Evolutionary conservation across 2,888 invertebrate genomes (phyloP).

Genomic region (Tachina grossa): DNA sequence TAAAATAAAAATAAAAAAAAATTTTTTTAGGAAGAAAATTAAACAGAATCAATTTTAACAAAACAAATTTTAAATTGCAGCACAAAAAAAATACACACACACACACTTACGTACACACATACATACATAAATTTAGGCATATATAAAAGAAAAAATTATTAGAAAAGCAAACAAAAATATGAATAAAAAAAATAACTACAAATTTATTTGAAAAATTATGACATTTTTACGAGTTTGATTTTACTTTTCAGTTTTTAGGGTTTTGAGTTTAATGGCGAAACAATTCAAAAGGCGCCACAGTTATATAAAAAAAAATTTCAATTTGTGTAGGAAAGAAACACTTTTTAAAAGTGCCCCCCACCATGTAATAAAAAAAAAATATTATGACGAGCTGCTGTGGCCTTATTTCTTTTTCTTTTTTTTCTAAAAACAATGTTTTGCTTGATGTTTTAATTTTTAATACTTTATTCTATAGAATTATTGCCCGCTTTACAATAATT

Average conservation of each 20-base stretch:
- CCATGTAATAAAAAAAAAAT: not conserved
- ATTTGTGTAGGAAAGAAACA: not conserved
- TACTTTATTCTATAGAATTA: too few species aligned
- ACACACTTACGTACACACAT: not conserved
- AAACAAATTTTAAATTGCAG: conserved; percentile 1
- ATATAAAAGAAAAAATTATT: conserved; percentile 7
- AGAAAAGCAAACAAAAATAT: not conserved
- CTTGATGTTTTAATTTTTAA: too few species aligned
- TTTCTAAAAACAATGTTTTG: too few species aligned
- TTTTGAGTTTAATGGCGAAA: conserved; percentile 20
- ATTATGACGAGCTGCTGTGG: not conserved
- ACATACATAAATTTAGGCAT: not conserved
- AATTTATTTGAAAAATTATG: conserved; percentile 41
- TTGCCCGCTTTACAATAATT: too few species aligned
- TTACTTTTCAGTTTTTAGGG: not conserved
- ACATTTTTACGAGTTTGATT: conserved; percentile 44
- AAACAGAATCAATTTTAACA: conserved; percentile 45
- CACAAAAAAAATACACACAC: not conserved
- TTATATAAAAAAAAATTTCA: not conserved
- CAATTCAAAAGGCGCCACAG: conserved; percentile 42
- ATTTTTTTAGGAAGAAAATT: conserved; percentile 23
- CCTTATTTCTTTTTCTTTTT: too few species aligned
- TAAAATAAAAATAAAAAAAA: conserved; percentile 17
- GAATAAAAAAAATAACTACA: not conserved
- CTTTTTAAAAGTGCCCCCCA: not conserved